Conservation (phyloP, 1,140 invertebrate species). For the Bicyclus anynana region DNA sequence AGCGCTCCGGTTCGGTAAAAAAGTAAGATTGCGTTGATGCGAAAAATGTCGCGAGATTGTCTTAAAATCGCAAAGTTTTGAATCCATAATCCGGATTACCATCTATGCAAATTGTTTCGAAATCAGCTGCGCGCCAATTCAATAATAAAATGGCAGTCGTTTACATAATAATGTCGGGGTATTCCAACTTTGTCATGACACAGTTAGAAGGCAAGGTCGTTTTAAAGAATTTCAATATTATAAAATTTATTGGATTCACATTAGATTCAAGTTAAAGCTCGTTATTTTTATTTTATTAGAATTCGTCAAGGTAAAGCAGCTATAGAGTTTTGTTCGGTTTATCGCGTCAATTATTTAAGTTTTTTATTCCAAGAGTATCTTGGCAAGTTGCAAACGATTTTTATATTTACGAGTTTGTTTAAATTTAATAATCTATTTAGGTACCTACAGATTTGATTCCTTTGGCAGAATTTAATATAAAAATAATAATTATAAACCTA, state of each 20-base stretch:
- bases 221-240: conserved; percentile 10
- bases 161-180: conserved; percentile 45
- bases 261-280: not conserved
- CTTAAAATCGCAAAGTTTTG: no score
- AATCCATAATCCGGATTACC: not conserved
- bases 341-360: not conserved
- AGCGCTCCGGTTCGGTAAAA: no score
- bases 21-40: no score
- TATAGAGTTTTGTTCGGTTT: not conserved
- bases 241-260: not conserved
- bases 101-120: not conserved
- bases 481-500: no score
- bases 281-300: not conserved
- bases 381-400: no score
- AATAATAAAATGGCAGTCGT: conserved; percentile 28
- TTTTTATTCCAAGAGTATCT: not conserved
- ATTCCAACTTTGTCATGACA: conserved; percentile 38
- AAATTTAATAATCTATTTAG: no score
- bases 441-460: no score
- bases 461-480: no score
- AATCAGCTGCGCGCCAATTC: not conserved
- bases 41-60: no score
- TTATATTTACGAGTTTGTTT: no score
- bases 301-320: not conserved
- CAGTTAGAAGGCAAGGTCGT: conserved; percentile 58